Base-by-base conservation (phyloP, 2,797 vertebrate species). In the Urocyon cinereoargenteus region DNA sequence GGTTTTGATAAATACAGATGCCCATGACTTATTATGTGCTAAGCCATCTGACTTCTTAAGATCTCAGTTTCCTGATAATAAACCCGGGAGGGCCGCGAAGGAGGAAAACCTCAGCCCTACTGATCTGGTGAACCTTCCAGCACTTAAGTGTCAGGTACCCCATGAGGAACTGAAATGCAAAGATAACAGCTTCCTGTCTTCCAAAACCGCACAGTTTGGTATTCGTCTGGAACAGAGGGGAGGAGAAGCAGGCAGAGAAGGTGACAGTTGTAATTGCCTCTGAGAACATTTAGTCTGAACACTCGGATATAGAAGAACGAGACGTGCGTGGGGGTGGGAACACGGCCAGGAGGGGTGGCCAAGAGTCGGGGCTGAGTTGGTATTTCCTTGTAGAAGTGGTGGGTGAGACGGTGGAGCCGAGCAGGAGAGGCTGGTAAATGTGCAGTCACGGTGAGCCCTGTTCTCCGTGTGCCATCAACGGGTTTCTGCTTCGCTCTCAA, bases 391-490 rank as follows among this genome's bases (percentile, higher is more conserved):
- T 9, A 5, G 31, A 31, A 91, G 28, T 40, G 15, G 49, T 55
- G 61, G 12, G 49, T 24, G 28, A 73, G 72, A 34, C 55, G 18
- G 53, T 0, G 53, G 22, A 49, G 68, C 24, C 14, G 21, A 28
- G 55, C 24, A 34, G 85, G 28, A 78, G 61, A 61, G 26, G 4
- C 70, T 45, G 57, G 34, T 4, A 0, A 59, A 83, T 12, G 4
- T 3, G 8, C 4, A 10, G n/a, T 85, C 10, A 0, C 6, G 10
- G 16, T 12, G 11, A 64, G 21, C 3, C 2, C 31, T 4, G 16
- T 3, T 51, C 7, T 57, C 8, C 15, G 18, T 0, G 24, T n/a
- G 22, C 21, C 4, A 15, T 55, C 31, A 53, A 8, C 2, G 28
- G 21, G 3, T 13, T 51, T 77, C 83, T 64, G 36, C 13, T 75